Evolutionary conservation across 2,888 invertebrate species (phyloP).

Genomic region (Nesidiocoris tenuis): DNA sequence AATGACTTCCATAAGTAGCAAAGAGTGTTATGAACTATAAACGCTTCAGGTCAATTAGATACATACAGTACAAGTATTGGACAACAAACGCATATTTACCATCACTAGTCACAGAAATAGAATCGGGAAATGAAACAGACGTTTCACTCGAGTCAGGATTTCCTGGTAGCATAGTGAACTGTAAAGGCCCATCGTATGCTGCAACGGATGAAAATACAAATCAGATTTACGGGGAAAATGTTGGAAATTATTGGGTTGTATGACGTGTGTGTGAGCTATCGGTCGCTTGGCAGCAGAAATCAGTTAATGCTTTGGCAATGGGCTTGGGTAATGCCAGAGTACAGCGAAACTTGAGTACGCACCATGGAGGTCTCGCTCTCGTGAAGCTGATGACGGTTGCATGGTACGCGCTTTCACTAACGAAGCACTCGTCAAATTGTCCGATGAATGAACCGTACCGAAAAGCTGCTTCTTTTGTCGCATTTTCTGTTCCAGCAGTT

Average conservation of each 20-base stretch:
- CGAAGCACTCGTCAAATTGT: conserved; percentile 59
- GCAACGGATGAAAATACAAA: no score
- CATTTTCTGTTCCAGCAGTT: conserved; percentile 85
- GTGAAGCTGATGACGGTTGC: conserved; percentile 48
- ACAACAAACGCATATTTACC: conserved; percentile 35
- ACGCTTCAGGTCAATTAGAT: no score
- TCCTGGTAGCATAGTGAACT: conserved; percentile 77
- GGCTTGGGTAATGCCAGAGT: no score
- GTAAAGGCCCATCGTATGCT: conserved; percentile 86
- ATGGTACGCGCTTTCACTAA: conserved; percentile 48
- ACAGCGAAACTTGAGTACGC: no score
- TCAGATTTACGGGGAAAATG: neutral
- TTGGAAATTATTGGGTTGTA: no score
- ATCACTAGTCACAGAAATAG: conserved; percentile 42
- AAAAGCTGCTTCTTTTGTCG: conserved; percentile 80
- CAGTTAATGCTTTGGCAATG: no score
- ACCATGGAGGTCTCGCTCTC: conserved; percentile 67
- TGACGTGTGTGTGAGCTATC: no score
- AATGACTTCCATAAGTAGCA: no score
- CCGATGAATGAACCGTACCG: conserved; percentile 85
- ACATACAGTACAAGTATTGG: no score
- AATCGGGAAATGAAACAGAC: conserved; percentile 38
- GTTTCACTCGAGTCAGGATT: conserved; percentile 61
- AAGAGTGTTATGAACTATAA: no score
- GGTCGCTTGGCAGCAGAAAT: no score